Percentiles rank a stretch among this genome's conserved stretches.
These are phyloP conservation scores for Eupeodes luniger DNA, from an alignment of 2,888 invertebrate species.

Conservation along the genomic window DNA sequence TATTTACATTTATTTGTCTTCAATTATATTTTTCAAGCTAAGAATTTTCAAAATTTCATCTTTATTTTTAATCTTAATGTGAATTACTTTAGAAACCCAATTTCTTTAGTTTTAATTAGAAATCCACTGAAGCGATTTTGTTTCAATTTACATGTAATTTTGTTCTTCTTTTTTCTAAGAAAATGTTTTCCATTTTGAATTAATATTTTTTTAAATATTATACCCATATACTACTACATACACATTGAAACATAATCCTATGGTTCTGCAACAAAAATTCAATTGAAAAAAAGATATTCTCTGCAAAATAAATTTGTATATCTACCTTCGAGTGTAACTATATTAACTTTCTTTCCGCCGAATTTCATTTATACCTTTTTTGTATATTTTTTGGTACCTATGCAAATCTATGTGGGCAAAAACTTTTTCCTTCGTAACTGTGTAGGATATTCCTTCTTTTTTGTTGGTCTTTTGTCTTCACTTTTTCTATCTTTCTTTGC, in stretches of 20 bases:
- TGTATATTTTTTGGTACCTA: constrained; percentile 4
- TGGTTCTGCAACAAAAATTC: background rate
- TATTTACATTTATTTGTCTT: no score
- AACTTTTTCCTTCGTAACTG: constrained; percentile 34
- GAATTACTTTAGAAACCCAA: background rate
- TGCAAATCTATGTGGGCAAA: constrained; percentile 38
- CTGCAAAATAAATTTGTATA: background rate
- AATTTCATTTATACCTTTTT: background rate
- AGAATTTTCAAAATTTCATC: no score
- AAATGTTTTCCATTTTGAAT: no score
- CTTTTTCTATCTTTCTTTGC: constrained; percentile 33
- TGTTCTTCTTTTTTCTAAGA: background rate
- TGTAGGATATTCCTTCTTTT: background rate
- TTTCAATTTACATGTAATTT: constrained; percentile 10
- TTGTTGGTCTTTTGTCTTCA: constrained; percentile 56
- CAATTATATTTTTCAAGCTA: no score
- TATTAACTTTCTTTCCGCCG: background rate
- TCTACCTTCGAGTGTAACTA: no score
- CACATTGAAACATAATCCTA: background rate
- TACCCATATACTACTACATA: background rate
- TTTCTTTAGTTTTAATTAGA: constrained; percentile 2
- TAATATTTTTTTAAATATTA: background rate
- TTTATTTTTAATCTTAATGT: no score
- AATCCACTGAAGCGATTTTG: constrained; percentile 1
- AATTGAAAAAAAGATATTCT: constrained; percentile 3